These are phyloP conservation scores for Oncorhynchus nerka DNA, from an alignment of 2,113 vertebrate species.

Conservation along the genomic window DNA sequence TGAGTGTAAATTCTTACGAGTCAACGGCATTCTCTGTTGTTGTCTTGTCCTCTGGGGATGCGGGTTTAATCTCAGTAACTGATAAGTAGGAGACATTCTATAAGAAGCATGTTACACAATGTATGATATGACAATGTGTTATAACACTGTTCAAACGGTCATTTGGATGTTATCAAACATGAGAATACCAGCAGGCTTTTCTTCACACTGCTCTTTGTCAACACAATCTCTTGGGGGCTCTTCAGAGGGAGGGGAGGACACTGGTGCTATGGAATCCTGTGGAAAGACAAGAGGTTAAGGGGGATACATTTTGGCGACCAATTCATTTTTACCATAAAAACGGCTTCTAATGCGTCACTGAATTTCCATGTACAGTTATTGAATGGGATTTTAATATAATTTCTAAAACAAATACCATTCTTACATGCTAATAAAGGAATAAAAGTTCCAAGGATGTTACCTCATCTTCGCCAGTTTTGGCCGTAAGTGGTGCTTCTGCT, in stretches of 20 bases:
- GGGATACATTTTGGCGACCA: not conserved
- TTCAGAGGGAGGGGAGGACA: conserved; percentile 20
- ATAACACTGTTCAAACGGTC: not conserved
- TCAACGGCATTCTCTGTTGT: conserved; percentile 16
- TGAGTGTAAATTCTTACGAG: conserved; percentile 44
- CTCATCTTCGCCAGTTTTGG: too few relatives aligned
- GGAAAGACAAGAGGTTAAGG: not conserved
- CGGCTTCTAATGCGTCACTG: too few relatives aligned
- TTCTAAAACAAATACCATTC: too few relatives aligned
- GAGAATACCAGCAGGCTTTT: conserved; percentile 50
- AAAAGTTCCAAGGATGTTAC: too few relatives aligned
- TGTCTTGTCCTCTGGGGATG: conserved; percentile 20
- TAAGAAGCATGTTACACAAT: not conserved
- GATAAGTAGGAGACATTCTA: not conserved
- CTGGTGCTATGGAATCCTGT: conserved; percentile 32
- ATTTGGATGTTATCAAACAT: not conserved
- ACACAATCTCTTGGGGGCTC: conserved; percentile 20
- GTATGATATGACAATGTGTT: not conserved
- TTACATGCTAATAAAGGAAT: too few relatives aligned
- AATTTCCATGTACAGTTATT: too few relatives aligned
- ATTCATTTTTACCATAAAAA: not conserved
- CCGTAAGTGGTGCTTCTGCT: too few relatives aligned
- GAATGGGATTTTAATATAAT: too few relatives aligned
- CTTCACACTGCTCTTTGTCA: conserved; percentile 32
- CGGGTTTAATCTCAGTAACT: conserved; percentile 16